Conservation (phyloP, 2,888 invertebrate species). For the Drosophila anomalata region DNA sequence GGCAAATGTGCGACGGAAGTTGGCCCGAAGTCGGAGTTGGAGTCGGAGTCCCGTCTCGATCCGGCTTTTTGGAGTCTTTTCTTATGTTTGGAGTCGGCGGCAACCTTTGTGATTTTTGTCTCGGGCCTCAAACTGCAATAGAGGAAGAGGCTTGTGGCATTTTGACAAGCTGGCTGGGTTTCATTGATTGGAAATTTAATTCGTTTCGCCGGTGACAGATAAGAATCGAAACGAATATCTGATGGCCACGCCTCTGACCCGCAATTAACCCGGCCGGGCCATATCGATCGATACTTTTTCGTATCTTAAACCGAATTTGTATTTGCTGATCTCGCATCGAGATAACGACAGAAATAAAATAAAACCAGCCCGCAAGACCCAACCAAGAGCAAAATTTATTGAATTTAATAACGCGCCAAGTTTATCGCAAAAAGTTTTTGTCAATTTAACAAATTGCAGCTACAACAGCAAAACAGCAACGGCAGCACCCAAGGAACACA, state of each 20-base stretch:
- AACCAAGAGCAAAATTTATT: conserved; percentile 60
- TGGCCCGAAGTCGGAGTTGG: conserved; percentile 26
- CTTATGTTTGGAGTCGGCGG: conserved; percentile 35
- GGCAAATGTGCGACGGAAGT: conserved; percentile 76
- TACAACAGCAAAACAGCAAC: conserved; percentile 36
- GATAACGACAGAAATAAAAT: conserved; percentile 43
- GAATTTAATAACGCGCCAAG: conserved; percentile 78
- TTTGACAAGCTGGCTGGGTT: conserved; percentile 59
- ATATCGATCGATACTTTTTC: conserved; percentile 52
- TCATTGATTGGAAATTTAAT: conserved; percentile 61
- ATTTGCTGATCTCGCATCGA: conserved; percentile 66
- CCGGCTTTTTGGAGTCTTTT: conserved; percentile 2
- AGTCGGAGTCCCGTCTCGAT: conserved; percentile 18
- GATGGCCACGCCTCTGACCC: conserved; percentile 29
- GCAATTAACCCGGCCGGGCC: conserved; percentile 60
- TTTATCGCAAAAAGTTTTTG: conserved; percentile 78
- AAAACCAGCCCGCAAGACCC: conserved; percentile 19
- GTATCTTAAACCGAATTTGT: conserved; percentile 77
- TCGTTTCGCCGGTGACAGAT: conserved; percentile 39
- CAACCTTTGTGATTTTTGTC: conserved; percentile 44
- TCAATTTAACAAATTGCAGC: conserved; percentile 76
- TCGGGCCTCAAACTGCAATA: conserved; percentile 12
- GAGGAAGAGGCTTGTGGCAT: conserved; percentile 43
- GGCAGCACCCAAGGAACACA: neutral
- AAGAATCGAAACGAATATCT: conserved; percentile 37